These are phyloP conservation scores for Circaetus gallicus DNA, from an alignment of 2,113 vertebrate genomes.

Conservation along the genomic window DNA sequence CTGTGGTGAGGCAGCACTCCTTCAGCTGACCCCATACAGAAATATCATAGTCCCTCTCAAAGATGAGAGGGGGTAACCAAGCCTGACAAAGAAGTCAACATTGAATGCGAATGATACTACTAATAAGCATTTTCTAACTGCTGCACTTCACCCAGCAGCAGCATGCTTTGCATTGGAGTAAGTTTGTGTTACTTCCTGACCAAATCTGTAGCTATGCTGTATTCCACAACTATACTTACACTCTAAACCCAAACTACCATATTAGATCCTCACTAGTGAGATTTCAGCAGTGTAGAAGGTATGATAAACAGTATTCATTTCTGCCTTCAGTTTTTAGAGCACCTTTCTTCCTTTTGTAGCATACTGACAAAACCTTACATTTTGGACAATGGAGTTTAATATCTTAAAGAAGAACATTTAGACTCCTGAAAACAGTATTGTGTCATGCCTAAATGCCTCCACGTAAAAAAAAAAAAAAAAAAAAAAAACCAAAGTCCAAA, in stretches of 20 bases:
- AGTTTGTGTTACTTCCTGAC: background rate
- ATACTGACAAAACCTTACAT: background rate
- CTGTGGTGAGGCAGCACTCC: background rate
- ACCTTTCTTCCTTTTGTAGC: background rate
- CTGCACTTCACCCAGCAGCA: background rate
- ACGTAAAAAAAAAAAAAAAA: background rate
- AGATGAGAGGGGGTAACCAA: background rate
- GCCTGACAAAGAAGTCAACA: background rate
- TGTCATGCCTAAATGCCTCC: background rate
- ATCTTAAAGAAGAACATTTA: background rate
- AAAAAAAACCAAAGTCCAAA: background rate
- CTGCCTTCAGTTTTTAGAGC: background rate
- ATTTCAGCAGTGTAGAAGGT: background rate
- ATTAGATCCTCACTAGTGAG: background rate
- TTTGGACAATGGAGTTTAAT: background rate
- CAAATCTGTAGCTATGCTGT: background rate
- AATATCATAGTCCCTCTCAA: background rate
- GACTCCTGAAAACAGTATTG: background rate
- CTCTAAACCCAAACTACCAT: background rate
- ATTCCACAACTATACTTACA: background rate
- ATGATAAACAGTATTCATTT: background rate
- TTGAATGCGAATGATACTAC: background rate
- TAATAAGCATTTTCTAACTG: background rate
- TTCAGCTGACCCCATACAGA: background rate
- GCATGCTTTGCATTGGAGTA: background rate